Evolutionary conservation across 1,140 invertebrate species (phyloP).

Genomic region (Cyphomyrmex costatus): DNA sequence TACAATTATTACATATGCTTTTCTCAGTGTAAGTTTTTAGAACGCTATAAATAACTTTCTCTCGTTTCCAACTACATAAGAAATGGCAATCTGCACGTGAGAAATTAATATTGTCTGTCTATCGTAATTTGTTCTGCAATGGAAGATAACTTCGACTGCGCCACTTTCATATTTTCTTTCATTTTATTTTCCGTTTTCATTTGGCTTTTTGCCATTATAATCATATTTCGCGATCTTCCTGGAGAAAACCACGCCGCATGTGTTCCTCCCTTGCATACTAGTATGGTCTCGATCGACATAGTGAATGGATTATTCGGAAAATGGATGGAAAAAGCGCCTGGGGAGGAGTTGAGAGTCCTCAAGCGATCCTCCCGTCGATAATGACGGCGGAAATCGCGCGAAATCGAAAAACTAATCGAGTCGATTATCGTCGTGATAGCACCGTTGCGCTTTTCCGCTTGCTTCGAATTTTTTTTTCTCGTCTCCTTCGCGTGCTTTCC

Average conservation of each 20-base stretch:
- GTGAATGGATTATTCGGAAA: conserved; percentile 60
- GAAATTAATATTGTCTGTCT: conserved; percentile 43
- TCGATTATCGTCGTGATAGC: conserved; percentile 53
- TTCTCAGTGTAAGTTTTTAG: neutral
- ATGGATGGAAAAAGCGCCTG: conserved; percentile 49
- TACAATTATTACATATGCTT: neutral
- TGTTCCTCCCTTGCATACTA: conserved; percentile 48
- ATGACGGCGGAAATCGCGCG: conserved; percentile 55
- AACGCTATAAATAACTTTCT: conserved; percentile 2
- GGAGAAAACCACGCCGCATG: conserved; percentile 35
- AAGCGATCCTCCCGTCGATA: conserved; percentile 45
- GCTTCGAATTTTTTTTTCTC: conserved; percentile 33
- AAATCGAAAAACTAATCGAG: conserved; percentile 71
- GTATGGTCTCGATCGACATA: conserved; percentile 25
- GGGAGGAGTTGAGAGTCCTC: conserved; percentile 34
- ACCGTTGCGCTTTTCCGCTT: conserved; percentile 45
- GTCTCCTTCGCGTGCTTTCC: neutral
- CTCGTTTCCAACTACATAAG: neutral
- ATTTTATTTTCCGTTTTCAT: conserved; percentile 36
- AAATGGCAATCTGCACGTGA: conserved; percentile 23
- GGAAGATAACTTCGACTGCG: conserved; percentile 40
- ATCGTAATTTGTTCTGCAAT: conserved; percentile 47
- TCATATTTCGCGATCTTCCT: conserved; percentile 48
- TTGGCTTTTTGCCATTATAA: conserved; percentile 61
- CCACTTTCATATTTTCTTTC: conserved; percentile 38